Evolutionary conservation across 1,140 invertebrate genomes (phyloP).

Genomic region (Triops longicaudatus): DNA sequence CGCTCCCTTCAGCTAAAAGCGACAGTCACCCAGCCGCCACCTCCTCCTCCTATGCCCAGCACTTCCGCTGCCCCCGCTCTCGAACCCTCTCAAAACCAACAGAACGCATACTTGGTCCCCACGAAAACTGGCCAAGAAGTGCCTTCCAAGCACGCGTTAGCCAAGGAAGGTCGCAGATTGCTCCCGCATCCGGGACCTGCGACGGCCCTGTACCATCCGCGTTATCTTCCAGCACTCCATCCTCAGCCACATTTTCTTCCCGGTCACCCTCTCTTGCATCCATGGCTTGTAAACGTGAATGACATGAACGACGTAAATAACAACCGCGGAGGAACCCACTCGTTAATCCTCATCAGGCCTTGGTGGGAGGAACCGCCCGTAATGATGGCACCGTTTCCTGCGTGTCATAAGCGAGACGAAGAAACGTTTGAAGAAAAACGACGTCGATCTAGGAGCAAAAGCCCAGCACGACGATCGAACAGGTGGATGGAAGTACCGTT

Average conservation of each 20-base stretch:
- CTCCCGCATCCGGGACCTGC: neutral
- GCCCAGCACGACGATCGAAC: neutral
- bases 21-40: neutral
- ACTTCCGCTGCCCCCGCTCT: neutral
- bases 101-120: neutral
- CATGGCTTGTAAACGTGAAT: neutral
- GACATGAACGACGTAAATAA: neutral
- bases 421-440: neutral
- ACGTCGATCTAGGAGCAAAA: neutral
- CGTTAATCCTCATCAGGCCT: neutral
- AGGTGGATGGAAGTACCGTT: neutral
- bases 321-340: neutral
- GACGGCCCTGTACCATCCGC: neutral
- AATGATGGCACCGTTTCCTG: neutral
- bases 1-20: neutral
- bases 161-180: neutral
- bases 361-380: neutral
- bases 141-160: neutral
- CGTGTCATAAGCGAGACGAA: neutral
- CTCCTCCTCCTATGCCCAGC: neutral
- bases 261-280: neutral
- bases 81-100: neutral
- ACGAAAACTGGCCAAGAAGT: neutral
- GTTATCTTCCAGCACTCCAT: neutral
- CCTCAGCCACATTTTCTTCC: neutral